phyloP scores from a whole-genome alignment of 2,888 invertebrate species.

The Chalcis sispes region DNA sequence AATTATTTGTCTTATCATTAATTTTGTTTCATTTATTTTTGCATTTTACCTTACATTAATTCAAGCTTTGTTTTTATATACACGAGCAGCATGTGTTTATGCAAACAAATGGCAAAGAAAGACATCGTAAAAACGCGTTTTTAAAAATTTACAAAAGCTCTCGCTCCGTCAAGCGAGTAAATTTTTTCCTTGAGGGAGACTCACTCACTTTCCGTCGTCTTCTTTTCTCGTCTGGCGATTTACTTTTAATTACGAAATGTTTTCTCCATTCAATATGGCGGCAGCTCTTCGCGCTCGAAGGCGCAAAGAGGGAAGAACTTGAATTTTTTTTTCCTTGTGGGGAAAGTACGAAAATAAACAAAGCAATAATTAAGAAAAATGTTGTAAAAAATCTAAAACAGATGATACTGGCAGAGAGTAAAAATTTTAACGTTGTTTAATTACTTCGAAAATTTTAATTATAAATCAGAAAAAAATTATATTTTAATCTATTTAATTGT shows the following conservation, averaged over 20 bases:
- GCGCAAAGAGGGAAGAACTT: conserved; percentile 5
- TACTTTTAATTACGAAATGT: conserved; percentile 51
- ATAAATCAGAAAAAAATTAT: too few species aligned
- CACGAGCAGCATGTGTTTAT: not conserved
- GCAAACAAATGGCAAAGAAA: conserved; percentile 14
- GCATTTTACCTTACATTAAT: too few species aligned
- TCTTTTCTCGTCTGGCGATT: conserved; percentile 35
- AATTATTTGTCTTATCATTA: too few species aligned
- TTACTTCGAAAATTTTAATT: too few species aligned
- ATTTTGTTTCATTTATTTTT: too few species aligned
- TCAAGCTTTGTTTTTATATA: conserved; percentile 10
- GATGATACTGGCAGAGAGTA: too few species aligned
- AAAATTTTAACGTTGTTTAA: too few species aligned
- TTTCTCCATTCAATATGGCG: conserved; percentile 30
- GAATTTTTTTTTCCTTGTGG: not conserved
- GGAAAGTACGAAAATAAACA: not conserved
- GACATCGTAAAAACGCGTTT: conserved; percentile 12
- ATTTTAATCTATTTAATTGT: too few species aligned
- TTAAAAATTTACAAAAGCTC: conserved; percentile 13
- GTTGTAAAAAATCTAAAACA: too few species aligned
- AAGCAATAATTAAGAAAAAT: too few species aligned
- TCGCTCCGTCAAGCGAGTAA: not conserved
- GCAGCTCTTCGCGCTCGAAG: conserved; percentile 9
- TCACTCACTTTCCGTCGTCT: not conserved
- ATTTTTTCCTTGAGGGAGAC: conserved; percentile 1